phyloP scores from a whole-genome alignment of 2,797 vertebrate genomes.

The Megaceryle alcyon region DNA sequence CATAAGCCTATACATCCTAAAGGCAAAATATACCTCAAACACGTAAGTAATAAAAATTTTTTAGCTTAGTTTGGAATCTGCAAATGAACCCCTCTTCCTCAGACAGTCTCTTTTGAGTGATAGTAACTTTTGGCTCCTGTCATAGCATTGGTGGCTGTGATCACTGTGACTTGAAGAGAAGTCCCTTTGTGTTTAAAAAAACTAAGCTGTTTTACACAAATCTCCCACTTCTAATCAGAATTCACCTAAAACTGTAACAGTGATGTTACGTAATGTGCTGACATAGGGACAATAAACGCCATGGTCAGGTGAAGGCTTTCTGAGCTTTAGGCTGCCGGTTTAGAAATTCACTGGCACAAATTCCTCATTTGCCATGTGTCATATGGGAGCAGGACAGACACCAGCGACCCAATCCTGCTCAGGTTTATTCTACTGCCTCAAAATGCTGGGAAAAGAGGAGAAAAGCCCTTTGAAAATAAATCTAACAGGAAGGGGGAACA shows the following conservation, averaged over 20 bases:
- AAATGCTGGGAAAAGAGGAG: not conserved
- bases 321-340: not conserved
- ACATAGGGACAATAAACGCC: not conserved
- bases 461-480: not conserved
- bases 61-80: not conserved
- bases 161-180: not conserved
- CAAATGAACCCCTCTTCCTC: not conserved
- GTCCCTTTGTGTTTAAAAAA: not conserved
- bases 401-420: not conserved
- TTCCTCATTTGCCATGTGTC: accelerated
- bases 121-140: not conserved
- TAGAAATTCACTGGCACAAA: accelerated
- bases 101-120: not conserved
- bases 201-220: not conserved
- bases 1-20: accelerated
- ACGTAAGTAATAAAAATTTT: not conserved
- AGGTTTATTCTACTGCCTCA: not conserved
- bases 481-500: not conserved
- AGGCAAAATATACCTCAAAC: not conserved
- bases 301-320: not conserved
- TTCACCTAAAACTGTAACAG: not conserved
- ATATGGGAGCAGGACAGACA: accelerated
- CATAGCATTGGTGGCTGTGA: not conserved
- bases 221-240: not conserved
- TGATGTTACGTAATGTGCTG: accelerated